phyloP scores from a whole-genome alignment of 2,888 invertebrate genomes.

The Lithosia quadra region DNA sequence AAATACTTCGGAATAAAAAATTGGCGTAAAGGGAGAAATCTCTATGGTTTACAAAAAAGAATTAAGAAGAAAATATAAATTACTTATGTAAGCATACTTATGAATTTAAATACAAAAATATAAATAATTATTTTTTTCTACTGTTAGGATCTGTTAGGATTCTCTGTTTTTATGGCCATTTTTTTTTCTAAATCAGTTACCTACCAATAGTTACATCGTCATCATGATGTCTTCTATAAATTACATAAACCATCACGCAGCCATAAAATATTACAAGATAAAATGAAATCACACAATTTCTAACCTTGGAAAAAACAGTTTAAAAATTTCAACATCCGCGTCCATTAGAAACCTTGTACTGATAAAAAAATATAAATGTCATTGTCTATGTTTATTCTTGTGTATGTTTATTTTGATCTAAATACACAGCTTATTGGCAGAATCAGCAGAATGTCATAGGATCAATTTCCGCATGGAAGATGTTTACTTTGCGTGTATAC shows the following conservation, averaged over 20 bases:
- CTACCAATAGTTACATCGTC: neutral
- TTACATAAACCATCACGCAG: neutral
- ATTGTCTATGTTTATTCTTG: neutral
- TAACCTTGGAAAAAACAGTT: neutral
- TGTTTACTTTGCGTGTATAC: neutral
- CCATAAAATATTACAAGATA: neutral
- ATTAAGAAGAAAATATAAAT: too few species aligned
- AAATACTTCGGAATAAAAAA: too few species aligned
- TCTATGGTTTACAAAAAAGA: too few species aligned
- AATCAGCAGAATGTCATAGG: constrained; percentile 8
- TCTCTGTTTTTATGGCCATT: neutral
- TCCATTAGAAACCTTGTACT: neutral
- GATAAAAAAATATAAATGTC: neutral
- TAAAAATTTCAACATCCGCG: constrained; percentile 1
- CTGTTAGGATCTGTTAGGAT: neutral
- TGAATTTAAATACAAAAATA: neutral
- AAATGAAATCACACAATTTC: neutral
- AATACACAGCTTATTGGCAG: constrained; percentile 5
- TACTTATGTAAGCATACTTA: too few species aligned
- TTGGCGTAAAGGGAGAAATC: too few species aligned
- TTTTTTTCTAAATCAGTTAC: neutral
- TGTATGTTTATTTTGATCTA: neutral
- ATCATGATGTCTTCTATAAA: neutral
- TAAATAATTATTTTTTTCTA: neutral
- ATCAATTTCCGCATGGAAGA: constrained; percentile 7